phyloP scores from a whole-genome alignment of 2,797 vertebrate species.

The Xenops minutus region DNA sequence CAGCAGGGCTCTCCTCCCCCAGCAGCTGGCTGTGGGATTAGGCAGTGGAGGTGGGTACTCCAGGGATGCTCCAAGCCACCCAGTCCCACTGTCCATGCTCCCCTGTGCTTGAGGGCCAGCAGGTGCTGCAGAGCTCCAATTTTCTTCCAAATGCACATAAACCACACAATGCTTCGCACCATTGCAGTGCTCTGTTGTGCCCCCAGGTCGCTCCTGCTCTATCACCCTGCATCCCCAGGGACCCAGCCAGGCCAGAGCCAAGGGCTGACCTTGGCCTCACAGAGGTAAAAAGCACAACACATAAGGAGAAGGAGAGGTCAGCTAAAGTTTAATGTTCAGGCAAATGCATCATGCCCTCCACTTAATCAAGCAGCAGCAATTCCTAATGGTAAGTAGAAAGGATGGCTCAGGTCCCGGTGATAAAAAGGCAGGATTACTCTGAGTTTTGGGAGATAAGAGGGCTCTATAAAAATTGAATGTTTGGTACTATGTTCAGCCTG shows the following conservation, averaged over 20 bases:
- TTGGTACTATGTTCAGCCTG: not conserved
- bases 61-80: not conserved
- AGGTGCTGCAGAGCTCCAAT: not conserved
- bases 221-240: not conserved
- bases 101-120: not conserved
- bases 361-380: constrained; percentile 40
- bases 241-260: not conserved
- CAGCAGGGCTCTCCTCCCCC: not conserved
- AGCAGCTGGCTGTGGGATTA: not conserved
- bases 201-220: not conserved
- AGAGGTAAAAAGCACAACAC: not conserved
- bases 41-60: not conserved
- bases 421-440: not conserved
- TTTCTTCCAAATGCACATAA: not conserved
- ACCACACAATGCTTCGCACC: not conserved
- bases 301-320: not conserved
- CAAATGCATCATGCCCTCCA: not conserved
- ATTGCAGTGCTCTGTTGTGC: not conserved
- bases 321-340: constrained; percentile 35
- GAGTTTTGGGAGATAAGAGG: constrained; percentile 10
- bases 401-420: not conserved
- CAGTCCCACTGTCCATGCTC: not conserved
- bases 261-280: not conserved
- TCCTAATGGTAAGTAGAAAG: not conserved
- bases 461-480: not conserved